These are phyloP conservation scores for Frieseomelitta varia DNA, from an alignment of 1,140 invertebrate species.

Conservation along the genomic window DNA sequence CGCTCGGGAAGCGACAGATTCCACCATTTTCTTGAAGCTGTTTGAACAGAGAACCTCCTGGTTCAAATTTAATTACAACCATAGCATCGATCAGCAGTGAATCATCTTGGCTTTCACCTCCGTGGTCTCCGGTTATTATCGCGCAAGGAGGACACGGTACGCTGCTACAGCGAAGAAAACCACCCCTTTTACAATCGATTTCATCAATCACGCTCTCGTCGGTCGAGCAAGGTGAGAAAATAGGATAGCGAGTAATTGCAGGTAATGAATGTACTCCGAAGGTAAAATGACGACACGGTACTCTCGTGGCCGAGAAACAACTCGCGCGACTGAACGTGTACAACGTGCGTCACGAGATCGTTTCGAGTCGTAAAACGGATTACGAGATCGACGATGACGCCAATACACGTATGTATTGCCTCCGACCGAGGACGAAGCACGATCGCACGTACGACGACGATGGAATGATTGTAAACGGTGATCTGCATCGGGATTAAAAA, in stretches of 20 bases:
- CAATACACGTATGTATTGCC: not conserved
- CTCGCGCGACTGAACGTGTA: not conserved
- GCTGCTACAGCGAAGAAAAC: too few species aligned
- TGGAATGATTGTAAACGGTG: conserved; percentile 45
- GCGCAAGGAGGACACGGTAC: not conserved
- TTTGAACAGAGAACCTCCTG: not conserved
- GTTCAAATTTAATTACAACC: not conserved
- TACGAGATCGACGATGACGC: conserved; percentile 22
- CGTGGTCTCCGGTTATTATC: not conserved
- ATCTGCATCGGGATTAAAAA: conserved; percentile 49
- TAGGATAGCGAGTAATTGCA: not conserved
- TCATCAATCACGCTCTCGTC: not conserved
- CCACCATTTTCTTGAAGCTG: too few species aligned
- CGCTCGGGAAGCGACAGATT: not conserved
- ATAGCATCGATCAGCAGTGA: not conserved
- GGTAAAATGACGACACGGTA: not conserved
- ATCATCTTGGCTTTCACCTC: not conserved
- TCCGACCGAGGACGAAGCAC: not conserved
- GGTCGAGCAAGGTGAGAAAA: not conserved
- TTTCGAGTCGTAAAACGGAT: conserved; percentile 7
- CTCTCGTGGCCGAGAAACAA: conserved; percentile 24
- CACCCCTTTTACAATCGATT: not conserved
- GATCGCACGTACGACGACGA: conserved; percentile 58
- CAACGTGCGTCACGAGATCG: conserved; percentile 49
- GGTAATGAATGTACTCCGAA: conserved; percentile 8